A percentile compares a stretch with the other conserved stretches of the same genome.
phyloP scores from a whole-genome alignment of 2,113 vertebrate genomes.

The Anser cygnoides region DNA sequence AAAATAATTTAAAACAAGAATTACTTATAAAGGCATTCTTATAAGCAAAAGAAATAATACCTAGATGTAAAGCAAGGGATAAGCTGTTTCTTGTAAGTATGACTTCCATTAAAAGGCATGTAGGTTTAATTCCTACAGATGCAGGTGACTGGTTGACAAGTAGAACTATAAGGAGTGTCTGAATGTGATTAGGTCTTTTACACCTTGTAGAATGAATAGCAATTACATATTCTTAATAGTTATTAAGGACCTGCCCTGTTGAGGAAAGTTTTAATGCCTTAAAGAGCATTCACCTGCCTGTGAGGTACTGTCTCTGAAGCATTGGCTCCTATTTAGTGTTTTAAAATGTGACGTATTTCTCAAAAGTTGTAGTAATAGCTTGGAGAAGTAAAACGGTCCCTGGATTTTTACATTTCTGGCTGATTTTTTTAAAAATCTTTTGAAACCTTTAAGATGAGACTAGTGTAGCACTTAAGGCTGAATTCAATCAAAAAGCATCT shows the following conservation, averaged over 20 bases:
- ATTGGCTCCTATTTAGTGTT: not conserved
- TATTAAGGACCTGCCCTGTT: not conserved
- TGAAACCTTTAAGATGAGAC: not conserved
- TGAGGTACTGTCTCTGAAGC: not conserved
- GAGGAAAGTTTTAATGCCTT: not conserved
- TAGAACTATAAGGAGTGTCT: not conserved
- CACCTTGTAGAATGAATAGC: not conserved
- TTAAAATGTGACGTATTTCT: not conserved
- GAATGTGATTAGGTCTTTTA: not conserved
- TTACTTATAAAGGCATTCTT: not conserved
- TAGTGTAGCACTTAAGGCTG: not conserved
- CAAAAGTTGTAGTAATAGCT: not conserved
- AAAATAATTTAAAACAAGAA: not conserved
- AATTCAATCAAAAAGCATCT: not conserved
- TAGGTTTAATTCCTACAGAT: not conserved
- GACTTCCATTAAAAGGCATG: not conserved
- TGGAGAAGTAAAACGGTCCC: not conserved
- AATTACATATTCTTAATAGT: not conserved
- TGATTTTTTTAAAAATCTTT: not conserved
- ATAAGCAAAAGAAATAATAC: not conserved
- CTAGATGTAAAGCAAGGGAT: not conserved
- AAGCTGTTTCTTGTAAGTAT: not conserved
- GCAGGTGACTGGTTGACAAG: not conserved
- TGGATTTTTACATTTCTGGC: not conserved
- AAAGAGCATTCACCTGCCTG: not conserved